Conservation (phyloP, 2,797 vertebrate species). For the Leuciscus waleckii region DNA sequence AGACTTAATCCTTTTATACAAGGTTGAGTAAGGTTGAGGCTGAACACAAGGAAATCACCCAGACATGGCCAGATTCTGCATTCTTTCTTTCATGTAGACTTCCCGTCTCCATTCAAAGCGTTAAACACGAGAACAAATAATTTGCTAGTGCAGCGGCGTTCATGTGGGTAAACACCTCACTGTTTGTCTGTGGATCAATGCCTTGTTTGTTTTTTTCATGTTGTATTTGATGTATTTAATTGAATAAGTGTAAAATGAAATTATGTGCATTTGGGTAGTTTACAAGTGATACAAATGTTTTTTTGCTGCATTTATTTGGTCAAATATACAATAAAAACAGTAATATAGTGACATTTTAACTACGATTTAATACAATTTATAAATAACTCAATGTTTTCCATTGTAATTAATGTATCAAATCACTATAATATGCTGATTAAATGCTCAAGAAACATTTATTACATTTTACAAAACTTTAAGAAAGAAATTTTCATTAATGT, state of each 20-base stretch:
- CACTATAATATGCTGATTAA: background rate
- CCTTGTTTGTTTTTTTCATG: constrained; percentile 2
- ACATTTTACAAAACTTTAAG: no score
- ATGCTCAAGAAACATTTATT: background rate
- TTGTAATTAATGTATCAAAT: background rate
- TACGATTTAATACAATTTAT: background rate
- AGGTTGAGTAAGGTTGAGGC: constrained; percentile 53
- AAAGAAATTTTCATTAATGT: no score
- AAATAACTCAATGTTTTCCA: no score
- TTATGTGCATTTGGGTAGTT: background rate
- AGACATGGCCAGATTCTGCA: constrained; percentile 65
- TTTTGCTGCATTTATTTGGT: background rate
- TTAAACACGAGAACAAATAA: constrained; percentile 25
- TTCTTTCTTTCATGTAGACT: constrained; percentile 52
- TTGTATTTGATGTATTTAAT: background rate
- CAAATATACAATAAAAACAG: background rate
- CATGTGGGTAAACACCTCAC: background rate
- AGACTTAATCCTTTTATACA: constrained; percentile 79
- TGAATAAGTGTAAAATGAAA: background rate
- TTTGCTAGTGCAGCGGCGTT: constrained; percentile 1
- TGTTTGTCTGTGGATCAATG: background rate
- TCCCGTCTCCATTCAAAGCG: constrained; percentile 15
- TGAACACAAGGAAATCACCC: constrained; percentile 50
- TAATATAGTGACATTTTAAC: background rate
- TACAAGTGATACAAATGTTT: background rate